A percentile compares a stretch with the other conserved stretches of the same genome.
Evolutionary conservation across 2,113 vertebrate genomes (phyloP).

Genomic region (Paralichthys olivaceus): DNA sequence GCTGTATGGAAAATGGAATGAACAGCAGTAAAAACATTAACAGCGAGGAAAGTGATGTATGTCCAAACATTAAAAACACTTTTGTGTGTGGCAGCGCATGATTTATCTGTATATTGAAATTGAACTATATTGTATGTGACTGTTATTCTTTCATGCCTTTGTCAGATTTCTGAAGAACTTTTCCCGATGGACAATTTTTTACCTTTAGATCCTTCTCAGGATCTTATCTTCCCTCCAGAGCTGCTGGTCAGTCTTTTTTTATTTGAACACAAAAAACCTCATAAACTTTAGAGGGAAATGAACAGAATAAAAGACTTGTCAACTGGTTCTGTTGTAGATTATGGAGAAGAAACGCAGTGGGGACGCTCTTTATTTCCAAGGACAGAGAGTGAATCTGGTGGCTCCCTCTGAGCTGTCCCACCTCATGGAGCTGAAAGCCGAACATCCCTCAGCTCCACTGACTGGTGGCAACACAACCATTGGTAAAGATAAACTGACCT

Average conservation of each 20-base stretch:
- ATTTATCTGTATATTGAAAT: not conserved
- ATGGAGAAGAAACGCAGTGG: slow-evolving; percentile 5
- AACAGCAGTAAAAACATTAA: not conserved
- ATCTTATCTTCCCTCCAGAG: slow-evolving; percentile 12
- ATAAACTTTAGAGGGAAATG: not conserved
- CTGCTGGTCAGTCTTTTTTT: not conserved
- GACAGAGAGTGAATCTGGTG: not conserved
- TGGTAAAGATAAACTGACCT: not conserved
- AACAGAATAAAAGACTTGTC: not conserved
- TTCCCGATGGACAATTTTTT: not conserved
- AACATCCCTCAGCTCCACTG: slow-evolving; percentile 7
- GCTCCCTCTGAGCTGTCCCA: slow-evolving; percentile 1
- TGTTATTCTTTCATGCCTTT: not conserved
- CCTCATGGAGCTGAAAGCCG: slow-evolving; percentile 6
- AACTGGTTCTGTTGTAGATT: not conserved
- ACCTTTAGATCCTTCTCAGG: slow-evolving; percentile 4
- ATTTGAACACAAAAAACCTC: not conserved
- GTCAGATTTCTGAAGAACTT: slow-evolving; percentile 10
- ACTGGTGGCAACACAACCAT: not conserved
- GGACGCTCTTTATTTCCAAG: not conserved
- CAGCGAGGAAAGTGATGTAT: not conserved
- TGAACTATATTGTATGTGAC: too few relatives aligned
- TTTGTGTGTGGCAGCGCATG: too few relatives aligned
- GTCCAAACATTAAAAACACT: not conserved
- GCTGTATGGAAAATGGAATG: slow-evolving; percentile 7